A percentile compares a stretch with the other conserved stretches of the same genome.
Evolutionary conservation across 2,113 vertebrate species (phyloP).

Genomic region (Pelodiscus sinensis): DNA sequence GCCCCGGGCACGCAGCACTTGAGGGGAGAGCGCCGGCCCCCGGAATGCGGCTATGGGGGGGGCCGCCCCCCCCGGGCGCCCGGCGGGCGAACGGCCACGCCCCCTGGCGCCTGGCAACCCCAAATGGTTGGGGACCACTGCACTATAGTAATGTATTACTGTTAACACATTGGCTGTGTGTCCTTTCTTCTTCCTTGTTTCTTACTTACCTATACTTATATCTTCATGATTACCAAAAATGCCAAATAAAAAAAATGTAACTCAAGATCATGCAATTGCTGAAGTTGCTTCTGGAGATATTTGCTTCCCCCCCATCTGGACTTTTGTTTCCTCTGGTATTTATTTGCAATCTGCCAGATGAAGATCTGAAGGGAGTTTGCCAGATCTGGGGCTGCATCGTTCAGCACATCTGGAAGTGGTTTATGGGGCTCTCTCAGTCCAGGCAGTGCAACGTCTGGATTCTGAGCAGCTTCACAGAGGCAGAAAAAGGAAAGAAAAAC

Average conservation of each 20-base stretch:
- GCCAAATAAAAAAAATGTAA: constrained; percentile 10
- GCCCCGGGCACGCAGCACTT: too few relatives aligned
- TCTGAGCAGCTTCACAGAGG: constrained; percentile 52
- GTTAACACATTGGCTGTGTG: not conserved
- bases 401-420: constrained; percentile 81
- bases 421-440: constrained; percentile 64
- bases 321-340: constrained; percentile 50
- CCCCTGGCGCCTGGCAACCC: too few relatives aligned
- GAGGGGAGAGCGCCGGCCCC: too few relatives aligned
- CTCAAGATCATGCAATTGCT: not conserved
- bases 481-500: constrained; percentile 64
- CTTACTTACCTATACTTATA: not conserved
- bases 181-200: constrained; percentile 14
- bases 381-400: constrained; percentile 42
- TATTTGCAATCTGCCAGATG: constrained; percentile 43
- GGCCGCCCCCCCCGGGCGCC: too few relatives aligned
- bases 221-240: not conserved
- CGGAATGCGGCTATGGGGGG: too few relatives aligned
- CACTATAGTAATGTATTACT: not conserved
- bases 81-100: too few relatives aligned
- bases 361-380: constrained; percentile 47
- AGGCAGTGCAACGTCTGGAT: constrained; percentile 37
- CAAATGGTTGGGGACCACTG: too few relatives aligned
- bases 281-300: constrained; percentile 13
- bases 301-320: constrained; percentile 35